A percentile compares a stretch with the other conserved stretches of the same genome.
Evolutionary conservation across 2,113 vertebrate species (phyloP).

Genomic region (Semnornis frantzii): DNA sequence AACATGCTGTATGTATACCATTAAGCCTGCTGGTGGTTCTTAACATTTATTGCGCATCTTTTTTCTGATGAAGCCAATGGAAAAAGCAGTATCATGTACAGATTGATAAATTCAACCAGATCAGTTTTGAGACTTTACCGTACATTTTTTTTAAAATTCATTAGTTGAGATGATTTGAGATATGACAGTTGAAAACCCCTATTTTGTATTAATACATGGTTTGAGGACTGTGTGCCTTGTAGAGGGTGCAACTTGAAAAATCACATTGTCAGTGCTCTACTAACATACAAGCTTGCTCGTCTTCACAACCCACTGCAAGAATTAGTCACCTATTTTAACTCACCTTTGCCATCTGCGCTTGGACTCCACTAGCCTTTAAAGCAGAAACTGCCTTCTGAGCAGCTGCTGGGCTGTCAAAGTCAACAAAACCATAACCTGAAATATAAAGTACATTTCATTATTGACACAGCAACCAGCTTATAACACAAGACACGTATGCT

Average conservation of each 20-base stretch:
- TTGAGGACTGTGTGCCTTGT: not conserved
- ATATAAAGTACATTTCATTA: conserved; percentile 32
- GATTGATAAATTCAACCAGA: not conserved
- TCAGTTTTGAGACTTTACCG: not conserved
- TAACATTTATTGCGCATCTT: not conserved
- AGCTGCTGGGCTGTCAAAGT: conserved; percentile 95
- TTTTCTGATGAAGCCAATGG: not conserved
- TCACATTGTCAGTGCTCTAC: not conserved
- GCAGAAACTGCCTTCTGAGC: conserved; percentile 97
- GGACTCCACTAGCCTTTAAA: conserved; percentile 92
- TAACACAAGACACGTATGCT: not conserved
- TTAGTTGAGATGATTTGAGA: not conserved
- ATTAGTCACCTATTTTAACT: conserved; percentile 20
- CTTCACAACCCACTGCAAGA: not conserved
- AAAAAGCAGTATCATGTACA: not conserved
- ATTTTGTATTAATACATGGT: not conserved
- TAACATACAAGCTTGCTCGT: not conserved
- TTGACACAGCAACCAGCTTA: not conserved
- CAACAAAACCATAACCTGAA: conserved; percentile 98
- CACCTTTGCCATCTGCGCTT: conserved; percentile 99
- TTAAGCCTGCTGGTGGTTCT: not conserved
- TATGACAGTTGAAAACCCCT: not conserved
- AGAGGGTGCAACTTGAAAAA: not conserved
- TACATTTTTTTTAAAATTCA: not conserved
- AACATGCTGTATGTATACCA: not conserved